Evolutionary conservation across 2,888 invertebrate species (phyloP).

Genomic region (Dione vanillae): DNA sequence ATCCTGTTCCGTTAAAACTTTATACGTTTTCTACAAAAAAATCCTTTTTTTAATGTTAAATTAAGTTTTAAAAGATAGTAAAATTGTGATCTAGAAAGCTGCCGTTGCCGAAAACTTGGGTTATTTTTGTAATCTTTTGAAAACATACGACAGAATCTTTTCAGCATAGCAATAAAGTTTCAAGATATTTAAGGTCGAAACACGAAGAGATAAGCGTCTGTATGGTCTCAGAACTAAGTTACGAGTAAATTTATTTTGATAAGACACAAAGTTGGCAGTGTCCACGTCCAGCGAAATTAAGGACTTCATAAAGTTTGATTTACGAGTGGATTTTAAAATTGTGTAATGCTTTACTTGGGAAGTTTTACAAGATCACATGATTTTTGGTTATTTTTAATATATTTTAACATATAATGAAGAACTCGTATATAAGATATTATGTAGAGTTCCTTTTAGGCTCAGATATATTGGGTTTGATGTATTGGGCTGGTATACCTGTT

Average conservation of each 20-base stretch:
- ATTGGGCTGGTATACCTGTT: too few relatives aligned
- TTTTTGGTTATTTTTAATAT: too few relatives aligned
- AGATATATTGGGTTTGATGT: too few relatives aligned
- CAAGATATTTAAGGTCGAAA: constrained; percentile 23
- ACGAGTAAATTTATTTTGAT: constrained; percentile 41
- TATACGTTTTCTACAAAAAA: too few relatives aligned
- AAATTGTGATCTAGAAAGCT: background rate
- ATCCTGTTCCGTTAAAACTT: too few relatives aligned
- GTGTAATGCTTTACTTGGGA: constrained; percentile 21
- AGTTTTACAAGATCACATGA: background rate
- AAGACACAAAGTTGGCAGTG: constrained; percentile 45
- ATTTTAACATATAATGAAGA: too few relatives aligned
- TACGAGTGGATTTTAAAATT: constrained; percentile 44
- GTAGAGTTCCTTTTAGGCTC: too few relatives aligned
- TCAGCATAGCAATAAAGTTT: background rate
- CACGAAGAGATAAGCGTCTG: constrained; percentile 21
- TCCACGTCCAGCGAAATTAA: constrained; percentile 48
- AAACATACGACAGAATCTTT: constrained; percentile 1
- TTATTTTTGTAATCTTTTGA: background rate
- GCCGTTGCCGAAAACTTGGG: background rate
- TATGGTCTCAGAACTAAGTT: constrained; percentile 28
- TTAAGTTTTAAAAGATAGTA: too few relatives aligned
- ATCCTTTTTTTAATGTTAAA: too few relatives aligned
- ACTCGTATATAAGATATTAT: too few relatives aligned
- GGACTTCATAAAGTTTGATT: constrained; percentile 52